A percentile compares a stretch with the other conserved stretches of the same genome.
Conservation (phyloP, 2,797 vertebrate genomes). For the Xenopus petersii region DNA sequence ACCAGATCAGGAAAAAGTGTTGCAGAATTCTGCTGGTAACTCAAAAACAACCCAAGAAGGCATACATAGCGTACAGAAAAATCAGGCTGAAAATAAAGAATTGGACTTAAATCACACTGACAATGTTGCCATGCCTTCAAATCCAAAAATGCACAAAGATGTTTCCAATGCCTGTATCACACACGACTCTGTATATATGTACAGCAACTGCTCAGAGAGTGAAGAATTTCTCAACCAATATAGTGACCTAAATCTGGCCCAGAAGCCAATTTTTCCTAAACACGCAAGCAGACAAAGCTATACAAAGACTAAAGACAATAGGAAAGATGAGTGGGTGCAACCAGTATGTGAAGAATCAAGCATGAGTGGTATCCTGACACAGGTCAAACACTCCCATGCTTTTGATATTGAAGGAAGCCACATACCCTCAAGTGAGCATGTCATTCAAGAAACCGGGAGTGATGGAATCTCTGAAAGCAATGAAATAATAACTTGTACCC, state of each 20-base stretch:
- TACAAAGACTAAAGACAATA: background rate
- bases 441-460: background rate
- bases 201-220: constrained; percentile 46
- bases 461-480: background rate
- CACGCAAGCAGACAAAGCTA: constrained; percentile 12
- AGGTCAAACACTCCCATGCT: constrained; percentile 56
- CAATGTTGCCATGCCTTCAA: background rate
- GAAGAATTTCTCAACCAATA: constrained; percentile 65
- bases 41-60: background rate
- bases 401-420: constrained; percentile 49
- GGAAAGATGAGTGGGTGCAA: background rate
- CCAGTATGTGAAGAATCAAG: constrained; percentile 1
- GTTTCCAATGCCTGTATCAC: background rate
- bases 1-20: background rate
- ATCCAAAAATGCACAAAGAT: background rate
- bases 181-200: background rate
- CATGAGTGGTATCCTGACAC: constrained; percentile 18
- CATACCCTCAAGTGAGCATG: background rate
- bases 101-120: background rate
- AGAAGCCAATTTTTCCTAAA: constrained; percentile 60
- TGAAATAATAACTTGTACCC: background rate
- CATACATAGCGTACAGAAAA: too few species aligned
- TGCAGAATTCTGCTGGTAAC: background rate
- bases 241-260: constrained; percentile 75
- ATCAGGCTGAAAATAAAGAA: too few species aligned